A percentile compares a stretch with the other conserved stretches of the same genome.
phyloP scores from a whole-genome alignment of 1,140 invertebrate genomes.

The Temnothorax longispinosus region DNA sequence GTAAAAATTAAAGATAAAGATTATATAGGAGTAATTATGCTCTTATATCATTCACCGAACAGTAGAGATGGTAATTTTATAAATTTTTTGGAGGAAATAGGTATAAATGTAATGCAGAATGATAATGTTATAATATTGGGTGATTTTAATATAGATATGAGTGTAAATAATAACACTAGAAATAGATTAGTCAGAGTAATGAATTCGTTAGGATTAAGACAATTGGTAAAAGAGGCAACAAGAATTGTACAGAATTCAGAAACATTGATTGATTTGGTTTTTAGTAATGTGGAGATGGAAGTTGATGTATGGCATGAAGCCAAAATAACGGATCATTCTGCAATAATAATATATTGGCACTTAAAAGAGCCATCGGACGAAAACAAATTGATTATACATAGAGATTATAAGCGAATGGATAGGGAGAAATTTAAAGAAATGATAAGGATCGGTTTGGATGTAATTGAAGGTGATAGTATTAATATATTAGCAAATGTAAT shows the following conservation, averaged over 20 bases:
- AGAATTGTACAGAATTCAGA: background rate
- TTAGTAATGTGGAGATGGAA: background rate
- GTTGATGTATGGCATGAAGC: background rate
- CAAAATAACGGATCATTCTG: background rate
- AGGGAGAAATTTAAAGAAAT: too few species aligned
- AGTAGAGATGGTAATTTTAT: too few species aligned
- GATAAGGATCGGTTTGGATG: too few species aligned
- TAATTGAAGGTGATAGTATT: too few species aligned
- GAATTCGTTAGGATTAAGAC: background rate
- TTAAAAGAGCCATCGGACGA: background rate
- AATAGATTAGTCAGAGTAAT: background rate
- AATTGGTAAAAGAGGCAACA: background rate
- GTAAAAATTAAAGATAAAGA: too few species aligned
- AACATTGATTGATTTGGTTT: background rate
- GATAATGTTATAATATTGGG: too few species aligned
- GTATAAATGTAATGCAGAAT: too few species aligned
- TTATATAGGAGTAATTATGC: too few species aligned
- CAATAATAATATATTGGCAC: background rate
- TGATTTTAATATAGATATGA: too few species aligned
- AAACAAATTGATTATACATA: background rate
- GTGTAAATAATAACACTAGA: background rate
- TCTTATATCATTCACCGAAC: too few species aligned
- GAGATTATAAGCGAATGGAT: background rate
- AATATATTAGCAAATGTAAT: too few species aligned
- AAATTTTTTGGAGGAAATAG: too few species aligned